Percentiles rank a stretch among this genome's conserved stretches.
Conservation (phyloP, 2,888 invertebrate species). For the Lasioglossum figueresi region DNA sequence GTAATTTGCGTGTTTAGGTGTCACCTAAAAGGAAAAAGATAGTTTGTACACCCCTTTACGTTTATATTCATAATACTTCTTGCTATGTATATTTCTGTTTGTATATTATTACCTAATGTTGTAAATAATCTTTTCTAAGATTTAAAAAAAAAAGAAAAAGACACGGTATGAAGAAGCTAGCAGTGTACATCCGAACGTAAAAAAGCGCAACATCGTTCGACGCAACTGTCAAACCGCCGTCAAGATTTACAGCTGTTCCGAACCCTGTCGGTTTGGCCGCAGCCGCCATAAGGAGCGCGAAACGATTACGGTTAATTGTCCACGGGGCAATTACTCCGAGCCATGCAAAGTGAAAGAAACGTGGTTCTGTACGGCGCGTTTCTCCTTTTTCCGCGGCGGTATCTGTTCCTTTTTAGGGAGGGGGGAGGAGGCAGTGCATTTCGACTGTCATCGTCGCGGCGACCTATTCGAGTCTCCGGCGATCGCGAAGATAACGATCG, state of each 20-base stretch:
- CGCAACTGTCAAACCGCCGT: background rate
- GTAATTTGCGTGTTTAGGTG: too few species aligned
- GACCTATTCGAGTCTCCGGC: slow-evolving; percentile 30
- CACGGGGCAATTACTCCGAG: slow-evolving; percentile 35
- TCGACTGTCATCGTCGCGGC: slow-evolving; percentile 36
- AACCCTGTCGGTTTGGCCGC: background rate
- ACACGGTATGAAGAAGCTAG: background rate
- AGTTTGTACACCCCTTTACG: too few species aligned
- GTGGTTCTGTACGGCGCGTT: slow-evolving; percentile 16
- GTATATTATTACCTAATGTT: too few species aligned
- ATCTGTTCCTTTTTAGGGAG: slow-evolving; percentile 31
- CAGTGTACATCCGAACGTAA: background rate
- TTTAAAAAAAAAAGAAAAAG: too few species aligned
- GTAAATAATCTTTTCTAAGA: too few species aligned
- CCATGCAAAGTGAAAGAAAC: slow-evolving; percentile 30
- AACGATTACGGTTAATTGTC: slow-evolving; percentile 53
- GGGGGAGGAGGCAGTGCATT: background rate
- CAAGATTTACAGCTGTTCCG: slow-evolving; percentile 44
- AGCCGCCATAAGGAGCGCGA: slow-evolving; percentile 36
- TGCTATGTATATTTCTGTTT: too few species aligned
- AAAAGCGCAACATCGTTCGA: background rate
- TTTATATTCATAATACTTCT: too few species aligned
- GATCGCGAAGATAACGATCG: slow-evolving; percentile 59
- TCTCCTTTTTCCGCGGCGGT: slow-evolving; percentile 31
- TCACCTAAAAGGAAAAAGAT: too few species aligned